phyloP scores from a whole-genome alignment of 2,888 invertebrate species.

The Noctua janthina region DNA sequence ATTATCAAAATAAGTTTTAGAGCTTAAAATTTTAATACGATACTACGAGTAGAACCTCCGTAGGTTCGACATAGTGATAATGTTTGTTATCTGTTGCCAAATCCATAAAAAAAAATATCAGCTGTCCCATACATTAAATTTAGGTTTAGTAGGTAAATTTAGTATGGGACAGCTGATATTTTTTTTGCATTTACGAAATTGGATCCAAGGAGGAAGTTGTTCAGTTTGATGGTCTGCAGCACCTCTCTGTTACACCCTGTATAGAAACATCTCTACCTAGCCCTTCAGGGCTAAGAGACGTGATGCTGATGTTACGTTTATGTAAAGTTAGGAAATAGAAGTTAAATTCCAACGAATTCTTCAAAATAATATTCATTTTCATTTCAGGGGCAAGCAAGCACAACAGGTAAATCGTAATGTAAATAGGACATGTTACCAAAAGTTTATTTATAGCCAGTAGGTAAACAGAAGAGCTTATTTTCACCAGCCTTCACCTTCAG shows the following conservation, averaged over 20 bases:
- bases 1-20: not conserved
- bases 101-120: not conserved
- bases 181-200: no score
- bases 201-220: no score
- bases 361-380: not conserved
- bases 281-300: not conserved
- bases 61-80: not conserved
- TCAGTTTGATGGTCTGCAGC: no score
- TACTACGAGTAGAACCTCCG: not conserved
- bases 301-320: not conserved
- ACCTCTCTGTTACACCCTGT: no score
- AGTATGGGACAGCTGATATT: no score
- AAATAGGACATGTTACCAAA: conserved; percentile 14
- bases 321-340: not conserved
- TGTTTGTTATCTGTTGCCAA: not conserved
- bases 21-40: no score
- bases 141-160: no score
- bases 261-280: not conserved
- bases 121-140: no score
- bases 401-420: no score
- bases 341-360: not conserved
- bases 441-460: conserved; percentile 27
- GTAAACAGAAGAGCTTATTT: conserved; percentile 37
- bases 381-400: not conserved
- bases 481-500: conserved; percentile 53